Evolutionary conservation across 2,888 invertebrate genomes (phyloP), one percentile per base, ranked within the genome.

Genomic region (Lasiommata megera): DNA sequence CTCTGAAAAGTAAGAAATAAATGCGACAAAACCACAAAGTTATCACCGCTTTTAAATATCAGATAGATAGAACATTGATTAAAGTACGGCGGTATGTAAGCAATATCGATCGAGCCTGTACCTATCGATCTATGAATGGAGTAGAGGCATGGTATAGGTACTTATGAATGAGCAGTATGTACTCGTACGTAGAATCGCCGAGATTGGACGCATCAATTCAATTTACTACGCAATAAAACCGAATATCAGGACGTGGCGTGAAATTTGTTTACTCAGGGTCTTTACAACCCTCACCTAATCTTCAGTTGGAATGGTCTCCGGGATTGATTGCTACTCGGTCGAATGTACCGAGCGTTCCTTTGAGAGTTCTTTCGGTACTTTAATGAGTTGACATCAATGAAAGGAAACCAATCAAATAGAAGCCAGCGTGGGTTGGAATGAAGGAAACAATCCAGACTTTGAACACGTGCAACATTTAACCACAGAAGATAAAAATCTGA

Each of bases 211-310:
- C 70, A 72, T 70, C 65, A 70, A 69, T 72, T 68, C 62, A 59
- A 66, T 72, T 75, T 67, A 68, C 68, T 66, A 69, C 65, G 67
- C 68, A 69, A 72, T 72, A 73, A 72, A n/a, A 70, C 55, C 46
- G 54, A 54, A 60, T 56, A 60, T 59, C 36, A 18, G 54, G 41
- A 48, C 38, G 53, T 53, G 56, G 52, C 37, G 47, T 40, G 46
- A 31, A 31, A 38, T 47, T 31, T 47, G 38, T 48, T 48, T 48
- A 48, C 37, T 23, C 3, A 23, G 37, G n/a, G 17, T 9, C 23
- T 37, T 36, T 23, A 48, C 18, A 16, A 23, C 14, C 37, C 18
- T 12, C 37, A n/a, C 12, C 12, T 37, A 12, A 47, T 48, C 12
- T 48, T 12, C 36, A 36, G 6, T 48, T 23, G 5, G 36, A 37